A percentile compares a stretch with the other conserved stretches of the same genome.
These are phyloP conservation scores for Sylvicola cinctus DNA, from an alignment of 2,888 invertebrate species.

Conservation along the genomic window DNA sequence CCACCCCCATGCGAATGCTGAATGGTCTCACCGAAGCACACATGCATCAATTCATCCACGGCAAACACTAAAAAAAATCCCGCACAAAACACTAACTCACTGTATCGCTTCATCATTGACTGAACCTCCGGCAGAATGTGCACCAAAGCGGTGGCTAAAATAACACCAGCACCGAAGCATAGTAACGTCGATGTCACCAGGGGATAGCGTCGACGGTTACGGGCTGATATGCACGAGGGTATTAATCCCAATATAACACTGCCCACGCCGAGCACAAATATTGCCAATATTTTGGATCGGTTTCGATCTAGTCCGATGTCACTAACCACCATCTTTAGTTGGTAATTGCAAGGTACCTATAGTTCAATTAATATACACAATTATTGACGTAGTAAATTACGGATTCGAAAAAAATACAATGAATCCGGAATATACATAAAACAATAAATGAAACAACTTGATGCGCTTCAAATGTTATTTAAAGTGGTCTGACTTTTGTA, in stretches of 20 bases:
- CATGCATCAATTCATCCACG: slow-evolving; percentile 51
- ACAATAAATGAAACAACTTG: too few relatives aligned
- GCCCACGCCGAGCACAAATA: slow-evolving; percentile 41
- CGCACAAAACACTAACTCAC: slow-evolving; percentile 41
- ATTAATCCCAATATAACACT: slow-evolving; percentile 49
- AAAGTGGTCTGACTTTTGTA: too few relatives aligned
- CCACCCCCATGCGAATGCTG: slow-evolving; percentile 10
- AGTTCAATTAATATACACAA: too few relatives aligned
- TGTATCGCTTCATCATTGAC: slow-evolving; percentile 32
- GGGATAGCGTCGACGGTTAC: slow-evolving; percentile 34
- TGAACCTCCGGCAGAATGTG: slow-evolving; percentile 69
- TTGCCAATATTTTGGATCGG: slow-evolving; percentile 41
- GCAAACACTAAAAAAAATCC: slow-evolving; percentile 54
- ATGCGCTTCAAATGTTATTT: too few relatives aligned
- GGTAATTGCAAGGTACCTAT: too few relatives aligned
- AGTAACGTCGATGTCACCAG: slow-evolving; percentile 44
- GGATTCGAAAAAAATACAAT: too few relatives aligned
- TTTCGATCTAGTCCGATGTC: slow-evolving; percentile 5
- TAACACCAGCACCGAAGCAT: slow-evolving; percentile 64
- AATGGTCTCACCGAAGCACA: slow-evolving; percentile 32
- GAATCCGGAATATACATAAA: too few relatives aligned
- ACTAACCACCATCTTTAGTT: too few relatives aligned
- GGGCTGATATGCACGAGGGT: slow-evolving; percentile 40
- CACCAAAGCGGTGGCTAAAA: slow-evolving; percentile 52
- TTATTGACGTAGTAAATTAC: too few relatives aligned